These are phyloP conservation scores for Caenorhabditis tropicalis DNA, from an alignment of 1,140 invertebrate species.

Conservation along the genomic window DNA sequence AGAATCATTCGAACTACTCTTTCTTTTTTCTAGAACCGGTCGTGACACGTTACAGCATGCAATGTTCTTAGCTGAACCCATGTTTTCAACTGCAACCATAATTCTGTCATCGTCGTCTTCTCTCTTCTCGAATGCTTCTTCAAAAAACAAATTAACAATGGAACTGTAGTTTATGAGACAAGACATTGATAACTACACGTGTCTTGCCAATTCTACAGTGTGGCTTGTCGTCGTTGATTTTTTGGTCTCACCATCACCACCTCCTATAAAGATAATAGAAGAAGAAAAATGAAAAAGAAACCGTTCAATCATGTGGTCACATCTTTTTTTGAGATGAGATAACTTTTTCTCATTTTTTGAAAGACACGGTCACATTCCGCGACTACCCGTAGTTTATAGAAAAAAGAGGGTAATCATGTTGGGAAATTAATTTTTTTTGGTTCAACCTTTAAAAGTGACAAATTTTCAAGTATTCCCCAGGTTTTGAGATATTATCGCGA, in stretches of 20 bases:
- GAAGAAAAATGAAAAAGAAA: neutral
- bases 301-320: conserved; percentile 21
- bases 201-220: neutral
- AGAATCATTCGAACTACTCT: neutral
- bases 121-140: neutral
- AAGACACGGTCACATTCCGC: neutral
- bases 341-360: neutral
- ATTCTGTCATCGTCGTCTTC: neutral
- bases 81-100: neutral
- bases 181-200: neutral
- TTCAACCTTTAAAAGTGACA: no score
- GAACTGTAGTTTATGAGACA: neutral
- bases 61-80: neutral
- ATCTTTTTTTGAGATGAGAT: neutral
- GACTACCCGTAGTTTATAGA: neutral
- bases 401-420: neutral
- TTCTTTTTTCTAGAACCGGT: conserved; percentile 2
- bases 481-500: no score
- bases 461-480: no score
- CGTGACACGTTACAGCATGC: neutral
- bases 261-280: neutral
- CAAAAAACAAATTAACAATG: neutral
- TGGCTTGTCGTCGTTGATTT: neutral
- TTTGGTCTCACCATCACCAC: conserved; percentile 6
- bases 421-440: neutral